These are phyloP conservation scores for Macrosteles quadrilineatus DNA, from an alignment of 1,140 invertebrate species.

Conservation along the genomic window DNA sequence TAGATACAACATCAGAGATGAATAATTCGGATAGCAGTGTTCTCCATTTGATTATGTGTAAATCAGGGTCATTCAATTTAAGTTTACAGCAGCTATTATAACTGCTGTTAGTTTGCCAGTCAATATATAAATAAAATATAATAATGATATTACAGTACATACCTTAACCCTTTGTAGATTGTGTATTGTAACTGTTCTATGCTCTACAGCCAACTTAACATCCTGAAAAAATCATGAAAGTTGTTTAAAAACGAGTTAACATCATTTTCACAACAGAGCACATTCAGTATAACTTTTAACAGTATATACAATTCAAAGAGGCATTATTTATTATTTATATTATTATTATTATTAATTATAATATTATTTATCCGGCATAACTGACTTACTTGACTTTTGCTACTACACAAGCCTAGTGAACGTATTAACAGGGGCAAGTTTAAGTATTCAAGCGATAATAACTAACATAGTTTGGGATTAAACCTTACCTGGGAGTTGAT, in stretches of 20 bases:
- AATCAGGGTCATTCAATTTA: too few species aligned
- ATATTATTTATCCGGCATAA: background rate
- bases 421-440: background rate
- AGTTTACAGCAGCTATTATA: too few species aligned
- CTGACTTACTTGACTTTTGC: background rate
- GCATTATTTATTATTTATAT: background rate
- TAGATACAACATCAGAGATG: too few species aligned
- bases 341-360: background rate
- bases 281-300: background rate
- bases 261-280: background rate
- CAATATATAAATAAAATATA: too few species aligned
- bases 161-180: conserved; percentile 13
- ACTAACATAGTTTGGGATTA: background rate
- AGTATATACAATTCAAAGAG: background rate
- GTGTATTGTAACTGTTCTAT: background rate
- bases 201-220: background rate
- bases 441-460: background rate
- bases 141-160: background rate
- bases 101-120: too few species aligned
- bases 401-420: background rate
- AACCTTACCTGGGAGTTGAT: background rate
- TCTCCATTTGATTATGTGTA: too few species aligned
- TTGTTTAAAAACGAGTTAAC: background rate
- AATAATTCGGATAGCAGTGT: too few species aligned
- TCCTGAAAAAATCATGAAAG: background rate